Evolutionary conservation across 1,140 invertebrate genomes (phyloP).

Genomic region (Metopolophium dirhodum): DNA sequence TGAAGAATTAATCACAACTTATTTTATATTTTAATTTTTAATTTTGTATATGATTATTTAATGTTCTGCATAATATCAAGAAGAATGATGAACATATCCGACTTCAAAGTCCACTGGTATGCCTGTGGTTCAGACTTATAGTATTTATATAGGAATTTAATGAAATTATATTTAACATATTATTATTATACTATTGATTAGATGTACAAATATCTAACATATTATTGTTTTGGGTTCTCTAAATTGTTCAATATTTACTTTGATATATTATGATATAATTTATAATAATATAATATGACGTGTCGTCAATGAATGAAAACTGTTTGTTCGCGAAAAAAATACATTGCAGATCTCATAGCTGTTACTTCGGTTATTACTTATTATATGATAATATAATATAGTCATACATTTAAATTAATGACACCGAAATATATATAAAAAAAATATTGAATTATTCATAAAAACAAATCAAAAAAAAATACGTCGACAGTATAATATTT

Average conservation of each 20-base stretch:
- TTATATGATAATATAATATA: not conserved
- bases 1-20: too few relatives aligned
- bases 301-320: not conserved
- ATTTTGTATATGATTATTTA: too few relatives aligned
- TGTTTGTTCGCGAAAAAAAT: not conserved
- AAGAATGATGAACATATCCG: too few relatives aligned
- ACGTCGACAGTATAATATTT: not conserved
- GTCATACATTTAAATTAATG: not conserved
- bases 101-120: too few relatives aligned
- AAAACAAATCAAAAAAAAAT: not conserved
- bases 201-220: not conserved
- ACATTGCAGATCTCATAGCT: not conserved
- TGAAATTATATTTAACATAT: not conserved
- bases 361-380: not conserved
- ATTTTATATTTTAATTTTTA: not conserved
- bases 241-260: not conserved
- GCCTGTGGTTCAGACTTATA: not conserved
- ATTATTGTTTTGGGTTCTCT: not conserved
- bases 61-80: too few relatives aligned
- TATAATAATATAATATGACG: not conserved
- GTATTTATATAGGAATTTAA: too few relatives aligned
- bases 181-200: too few relatives aligned
- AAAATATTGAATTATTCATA: not conserved
- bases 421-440: not conserved
- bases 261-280: not conserved